Percentiles rank a stretch among this genome's conserved stretches.
phyloP scores from a whole-genome alignment of 2,888 invertebrate genomes.

The Amphipoea oculea region DNA sequence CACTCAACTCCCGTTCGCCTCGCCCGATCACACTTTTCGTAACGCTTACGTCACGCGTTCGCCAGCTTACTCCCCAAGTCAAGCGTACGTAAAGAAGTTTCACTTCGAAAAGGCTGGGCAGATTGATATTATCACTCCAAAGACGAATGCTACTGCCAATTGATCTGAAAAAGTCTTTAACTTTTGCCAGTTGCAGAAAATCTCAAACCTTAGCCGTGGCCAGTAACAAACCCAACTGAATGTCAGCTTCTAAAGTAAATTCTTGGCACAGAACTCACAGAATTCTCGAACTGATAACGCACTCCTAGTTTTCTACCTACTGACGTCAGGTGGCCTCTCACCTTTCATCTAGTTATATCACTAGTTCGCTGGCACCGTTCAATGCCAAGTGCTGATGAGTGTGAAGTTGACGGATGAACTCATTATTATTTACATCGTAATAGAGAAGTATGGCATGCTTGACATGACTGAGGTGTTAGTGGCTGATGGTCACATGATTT shows the following conservation, averaged over 20 bases:
- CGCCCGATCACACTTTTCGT: too few relatives aligned
- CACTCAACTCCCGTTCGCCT: too few relatives aligned
- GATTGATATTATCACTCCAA: neutral
- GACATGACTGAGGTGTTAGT: neutral
- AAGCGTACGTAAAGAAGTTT: too few relatives aligned
- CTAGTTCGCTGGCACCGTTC: slow-evolving; percentile 48
- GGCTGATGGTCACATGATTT: neutral
- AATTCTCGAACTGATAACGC: neutral
- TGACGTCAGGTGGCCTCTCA: neutral
- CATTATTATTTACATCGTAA: neutral
- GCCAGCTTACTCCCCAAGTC: too few relatives aligned
- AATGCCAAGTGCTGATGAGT: slow-evolving; percentile 37
- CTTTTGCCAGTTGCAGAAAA: neutral
- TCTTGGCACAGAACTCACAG: slow-evolving; percentile 45
- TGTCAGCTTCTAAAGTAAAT: neutral
- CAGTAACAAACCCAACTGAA: neutral
- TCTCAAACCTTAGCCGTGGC: neutral
- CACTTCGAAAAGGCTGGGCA: too few relatives aligned
- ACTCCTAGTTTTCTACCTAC: neutral
- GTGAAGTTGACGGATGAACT: slow-evolving; percentile 1
- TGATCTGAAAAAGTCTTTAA: too few relatives aligned
- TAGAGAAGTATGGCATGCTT: neutral
- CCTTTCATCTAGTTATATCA: slow-evolving; percentile 22
- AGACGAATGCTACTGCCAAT: neutral
- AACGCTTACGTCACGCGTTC: too few relatives aligned